These are phyloP conservation scores for Rafetus swinhoei DNA, from an alignment of 2,113 vertebrate species.

Conservation along the genomic window DNA sequence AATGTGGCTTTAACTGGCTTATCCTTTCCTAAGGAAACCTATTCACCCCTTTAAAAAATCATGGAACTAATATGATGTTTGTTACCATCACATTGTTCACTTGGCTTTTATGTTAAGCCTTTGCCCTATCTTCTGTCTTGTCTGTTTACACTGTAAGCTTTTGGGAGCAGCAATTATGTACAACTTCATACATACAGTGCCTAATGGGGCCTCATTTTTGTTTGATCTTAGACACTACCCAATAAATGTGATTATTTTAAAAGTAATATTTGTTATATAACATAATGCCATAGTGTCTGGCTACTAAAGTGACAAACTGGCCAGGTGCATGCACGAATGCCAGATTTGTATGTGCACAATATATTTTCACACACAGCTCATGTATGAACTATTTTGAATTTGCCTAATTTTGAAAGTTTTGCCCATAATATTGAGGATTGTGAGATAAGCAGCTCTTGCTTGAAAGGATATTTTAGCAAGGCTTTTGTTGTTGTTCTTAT, in stretches of 20 bases:
- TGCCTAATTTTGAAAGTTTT: neutral
- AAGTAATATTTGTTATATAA: neutral
- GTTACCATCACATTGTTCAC: neutral
- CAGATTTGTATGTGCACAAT: rapidly evolving
- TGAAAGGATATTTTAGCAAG: neutral
- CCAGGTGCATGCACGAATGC: neutral
- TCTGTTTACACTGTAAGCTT: neutral
- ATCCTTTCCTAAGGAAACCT: neutral
- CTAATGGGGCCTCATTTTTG: neutral
- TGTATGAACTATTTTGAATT: rapidly evolving
- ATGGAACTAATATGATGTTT: neutral
- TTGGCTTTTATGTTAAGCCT: neutral
- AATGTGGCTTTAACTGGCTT: neutral
- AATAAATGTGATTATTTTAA: neutral
- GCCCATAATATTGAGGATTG: neutral
- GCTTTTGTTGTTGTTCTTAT: conserved; percentile 35
- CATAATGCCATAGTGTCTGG: neutral
- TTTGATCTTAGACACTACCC: neutral
- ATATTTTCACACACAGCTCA: neutral
- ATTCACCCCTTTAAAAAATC: neutral
- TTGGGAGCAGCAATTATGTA: too few relatives aligned
- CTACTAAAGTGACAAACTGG: neutral
- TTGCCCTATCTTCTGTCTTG: neutral
- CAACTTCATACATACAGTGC: neutral
- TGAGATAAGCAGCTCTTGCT: neutral